phyloP scores from a whole-genome alignment of 2,888 invertebrate species.

The Cryptophagus acutangulus region DNA sequence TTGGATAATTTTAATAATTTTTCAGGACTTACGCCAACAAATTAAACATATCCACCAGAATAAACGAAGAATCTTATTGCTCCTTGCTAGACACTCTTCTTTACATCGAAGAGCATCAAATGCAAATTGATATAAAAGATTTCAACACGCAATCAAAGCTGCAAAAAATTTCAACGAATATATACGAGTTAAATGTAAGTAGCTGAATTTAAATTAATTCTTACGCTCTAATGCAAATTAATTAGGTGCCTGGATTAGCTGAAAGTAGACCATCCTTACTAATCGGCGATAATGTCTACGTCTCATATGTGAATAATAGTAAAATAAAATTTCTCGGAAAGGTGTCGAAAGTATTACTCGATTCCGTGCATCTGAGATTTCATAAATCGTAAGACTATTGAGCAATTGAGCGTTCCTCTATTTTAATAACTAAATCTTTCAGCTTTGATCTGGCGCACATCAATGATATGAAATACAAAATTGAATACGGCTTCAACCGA shows the following conservation, averaged over 20 bases:
- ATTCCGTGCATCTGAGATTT: constrained; percentile 33
- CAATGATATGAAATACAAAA: constrained; percentile 27
- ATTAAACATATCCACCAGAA: constrained; percentile 11
- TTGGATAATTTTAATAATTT: constrained; percentile 1
- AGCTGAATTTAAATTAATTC: background rate
- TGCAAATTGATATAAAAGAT: constrained; percentile 32
- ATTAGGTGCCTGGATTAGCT: constrained; percentile 41
- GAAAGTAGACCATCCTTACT: constrained; percentile 42
- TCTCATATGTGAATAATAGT: constrained; percentile 19
- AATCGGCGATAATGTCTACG: constrained; percentile 35
- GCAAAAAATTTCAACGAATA: constrained; percentile 10
- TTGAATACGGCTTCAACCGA: constrained; percentile 38
- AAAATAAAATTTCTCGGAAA: constrained; percentile 31
- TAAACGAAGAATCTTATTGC: constrained; percentile 30
- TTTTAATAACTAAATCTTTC: constrained; percentile 10
- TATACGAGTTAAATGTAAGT: constrained; percentile 22
- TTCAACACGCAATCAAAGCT: constrained; percentile 33
- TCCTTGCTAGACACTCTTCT: constrained; percentile 30
- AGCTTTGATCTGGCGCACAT: constrained; percentile 16
- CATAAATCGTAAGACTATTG: constrained; percentile 29
- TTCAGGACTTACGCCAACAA: constrained; percentile 3
- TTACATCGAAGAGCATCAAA: constrained; percentile 40
- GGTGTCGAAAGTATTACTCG: constrained; percentile 30
- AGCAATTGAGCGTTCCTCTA: no score
- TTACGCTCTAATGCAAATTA: no score